Evolutionary conservation across 2,113 vertebrate genomes (phyloP), one percentile per base, ranked within the genome.

Genomic region (Halichoeres trimaculatus): DNA sequence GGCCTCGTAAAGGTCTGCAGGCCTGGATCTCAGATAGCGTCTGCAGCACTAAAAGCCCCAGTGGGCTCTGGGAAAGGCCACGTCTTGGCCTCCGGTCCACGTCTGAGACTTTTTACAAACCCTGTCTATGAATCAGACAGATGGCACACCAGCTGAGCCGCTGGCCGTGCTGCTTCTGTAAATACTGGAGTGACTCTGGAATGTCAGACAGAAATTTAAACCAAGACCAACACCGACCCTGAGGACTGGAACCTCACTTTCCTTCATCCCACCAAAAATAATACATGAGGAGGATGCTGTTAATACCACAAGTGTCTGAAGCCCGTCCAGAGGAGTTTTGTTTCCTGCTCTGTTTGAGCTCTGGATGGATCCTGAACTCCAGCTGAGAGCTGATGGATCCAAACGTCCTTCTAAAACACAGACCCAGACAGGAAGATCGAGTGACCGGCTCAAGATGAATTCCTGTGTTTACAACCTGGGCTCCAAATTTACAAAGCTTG

Each of bases 121-220:
- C 26, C 53, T 30, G 60, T 67, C 67, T 54, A 41, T 83, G 77
- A 81, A 85, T 89, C 70, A 83, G 70, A 75, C 80, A 75, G 60
- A 73, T 53, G 47, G 56, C 69, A 40, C 36, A 30, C 75, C 26
- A 47, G 54, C 62, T 34, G 65, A 75, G 66, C 59, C 1, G 35
- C 14, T 59, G 59, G 69, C 53, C 2, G 34, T 59, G 66, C 65
- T 0, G 34, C 23, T 45, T 85, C 77, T 78, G 60, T 80, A 85
- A 91, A 89, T 70, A 83, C 70, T 69, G 70, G 54, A 80, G 68
- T 69, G 70, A 65, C 65, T 68, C 41, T 74, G 86, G 86, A 83
- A 89, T 91, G 79, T 86, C 75, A 86, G 90, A 88, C 84, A 70
- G 74, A 68, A 45, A 51, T 66, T 85, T 38, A 56, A 60, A 85